Evolutionary conservation across 2,797 vertebrate species (phyloP).

Genomic region (Tenualosa thibaudeaui): DNA sequence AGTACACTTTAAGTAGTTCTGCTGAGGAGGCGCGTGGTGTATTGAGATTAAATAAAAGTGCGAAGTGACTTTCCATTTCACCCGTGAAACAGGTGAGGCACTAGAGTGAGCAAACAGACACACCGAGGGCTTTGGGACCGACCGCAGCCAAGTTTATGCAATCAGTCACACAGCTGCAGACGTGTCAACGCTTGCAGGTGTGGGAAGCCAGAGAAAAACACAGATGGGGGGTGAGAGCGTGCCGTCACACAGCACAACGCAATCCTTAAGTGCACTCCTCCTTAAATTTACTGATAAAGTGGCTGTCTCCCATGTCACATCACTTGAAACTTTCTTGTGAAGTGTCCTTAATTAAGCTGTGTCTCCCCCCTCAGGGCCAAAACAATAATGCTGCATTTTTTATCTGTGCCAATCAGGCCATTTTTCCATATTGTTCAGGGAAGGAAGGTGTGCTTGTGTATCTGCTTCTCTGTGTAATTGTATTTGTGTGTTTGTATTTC

Average conservation of each 20-base stretch:
- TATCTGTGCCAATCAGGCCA: neutral
- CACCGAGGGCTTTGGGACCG: conserved; percentile 12
- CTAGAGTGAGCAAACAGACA: conserved; percentile 20
- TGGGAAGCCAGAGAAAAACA: conserved; percentile 11
- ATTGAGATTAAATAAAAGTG: conserved; percentile 6
- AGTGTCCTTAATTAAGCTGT: conserved; percentile 17
- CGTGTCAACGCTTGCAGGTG: conserved; percentile 21
- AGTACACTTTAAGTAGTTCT: conserved; percentile 1
- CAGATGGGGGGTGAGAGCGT: neutral
- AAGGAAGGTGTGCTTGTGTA: neutral
- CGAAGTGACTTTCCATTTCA: conserved; percentile 4
- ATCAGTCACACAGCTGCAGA: conserved; percentile 19
- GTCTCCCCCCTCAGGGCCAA: neutral
- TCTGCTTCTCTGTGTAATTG: neutral
- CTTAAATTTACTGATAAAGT: conserved; percentile 4
- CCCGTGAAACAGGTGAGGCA: conserved; percentile 18
- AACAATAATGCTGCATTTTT: neutral
- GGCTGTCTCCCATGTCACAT: neutral
- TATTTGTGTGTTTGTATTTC: neutral
- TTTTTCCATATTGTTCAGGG: neutral
- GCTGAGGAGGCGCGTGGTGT: neutral
- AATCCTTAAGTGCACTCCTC: neutral
- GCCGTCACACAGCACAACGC: neutral
- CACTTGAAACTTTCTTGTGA: neutral
- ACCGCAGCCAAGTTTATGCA: conserved; percentile 12